Evolutionary conservation across 1,140 invertebrate genomes (phyloP), one percentile per base, ranked within the genome.

Genomic region (Palaemon carinicauda): DNA sequence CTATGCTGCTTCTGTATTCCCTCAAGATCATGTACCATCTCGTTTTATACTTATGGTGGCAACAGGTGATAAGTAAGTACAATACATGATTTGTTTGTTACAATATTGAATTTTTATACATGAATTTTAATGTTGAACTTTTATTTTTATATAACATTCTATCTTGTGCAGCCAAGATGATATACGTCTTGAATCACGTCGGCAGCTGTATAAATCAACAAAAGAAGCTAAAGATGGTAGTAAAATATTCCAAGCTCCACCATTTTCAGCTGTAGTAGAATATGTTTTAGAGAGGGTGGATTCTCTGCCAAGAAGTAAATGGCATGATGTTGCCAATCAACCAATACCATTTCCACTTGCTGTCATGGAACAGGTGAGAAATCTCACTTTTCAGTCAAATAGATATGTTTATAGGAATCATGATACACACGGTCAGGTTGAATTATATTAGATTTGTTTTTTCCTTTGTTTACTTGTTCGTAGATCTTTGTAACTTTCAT

Each of bases 11-110:
- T 94, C 94, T 21, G 95, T 97, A 71, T 98, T 97, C 91, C 95
- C 95, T 5, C 92, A 94, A 41, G 93, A 96, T 90, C 96, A 97
- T 91, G 94, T 96, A 2, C 94, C 96, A 2, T 96, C 96, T 1
- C 93, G 96, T 89, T 97, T 96, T 91, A 92, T 97, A 19, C 92
- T 98, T 52, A 92, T 98, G n/a, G 90, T 97, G 29, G 96, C 96
- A 15, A 95, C 94, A 89, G 96, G 96, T 52, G 97, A 98, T 91
- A 93, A 91, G 95, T 96, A 91, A 92, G 92, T 91, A 71, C 17
- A 27, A 31, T 33, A 71, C 31, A 24, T 73, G 1, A 7, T 65
- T 65, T 65, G 56, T 27, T n/a, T n/a, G 56, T 2, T 21, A 60
- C 19, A 60, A 60, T 21, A 60, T 60, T 10, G 3, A 9, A 65